Evolutionary conservation across 1,140 invertebrate genomes (phyloP), one percentile per base, ranked within the genome.

Genomic region (Agrilus planipennis): DNA sequence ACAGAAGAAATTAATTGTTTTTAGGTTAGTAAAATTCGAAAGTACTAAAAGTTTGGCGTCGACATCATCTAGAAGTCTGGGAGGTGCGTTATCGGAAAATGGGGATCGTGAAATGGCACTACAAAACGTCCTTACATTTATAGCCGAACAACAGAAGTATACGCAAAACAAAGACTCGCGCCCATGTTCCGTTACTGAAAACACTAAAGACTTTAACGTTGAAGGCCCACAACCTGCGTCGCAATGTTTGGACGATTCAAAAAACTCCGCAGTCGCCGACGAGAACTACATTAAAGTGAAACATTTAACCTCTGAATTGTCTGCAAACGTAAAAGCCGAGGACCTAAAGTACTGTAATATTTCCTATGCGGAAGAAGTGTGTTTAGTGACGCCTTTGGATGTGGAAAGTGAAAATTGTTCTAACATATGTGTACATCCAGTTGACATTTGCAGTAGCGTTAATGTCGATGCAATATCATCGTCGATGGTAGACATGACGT

Each of bases 1-100:
- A n/a, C n/a, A n/a, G n/a, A n/a, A n/a, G n/a, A n/a, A n/a, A n/a
- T n/a, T n/a, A n/a, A n/a, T n/a, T n/a, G n/a, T 29, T 51, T 76
- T 73, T 53, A 70, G 79, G 18, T 69, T 85, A 34, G 81, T 84
- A 21, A 82, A 81, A 61, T 83, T 83, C 52, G 82, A 83, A 61
- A 84, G 80, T 57, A 81, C 76, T 40, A 81, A 81, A 55, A 83
- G 80, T 57, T 63, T 84, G 52, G 79, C 80, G n/a, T 81, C 78
- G 6, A 81, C 75, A 39, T 82, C 79, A 14, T 81, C 79, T 16
- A 69, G 72, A 53, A 71, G 75, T 38, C 53, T 71, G 12, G 60
- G 55, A 10, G 64, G 68, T 36, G 65, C 59, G 41, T 63, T 69
- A 1, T 62, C 67, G 11, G 66, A 67, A 43, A 67, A 57, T 39